Conservation (phyloP, 2,797 vertebrate species). For the Protonibea diacanthus region DNA sequence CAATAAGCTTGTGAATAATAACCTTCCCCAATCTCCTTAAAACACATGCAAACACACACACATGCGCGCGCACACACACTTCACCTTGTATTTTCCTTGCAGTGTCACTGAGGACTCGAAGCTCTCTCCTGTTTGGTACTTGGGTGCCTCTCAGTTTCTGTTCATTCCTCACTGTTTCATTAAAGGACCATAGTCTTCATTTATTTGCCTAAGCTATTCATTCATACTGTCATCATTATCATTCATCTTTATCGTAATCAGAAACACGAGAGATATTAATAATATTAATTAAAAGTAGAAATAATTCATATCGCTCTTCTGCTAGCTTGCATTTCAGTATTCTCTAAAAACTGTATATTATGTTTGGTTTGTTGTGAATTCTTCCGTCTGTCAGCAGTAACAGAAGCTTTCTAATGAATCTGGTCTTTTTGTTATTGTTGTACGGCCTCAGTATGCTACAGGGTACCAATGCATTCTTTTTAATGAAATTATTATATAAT, state of each 20-base stretch:
- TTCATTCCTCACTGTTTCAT: neutral
- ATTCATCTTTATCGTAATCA: neutral
- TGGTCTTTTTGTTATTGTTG: constrained; percentile 29
- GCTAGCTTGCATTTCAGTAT: constrained; percentile 13
- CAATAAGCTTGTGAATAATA: constrained; percentile 73
- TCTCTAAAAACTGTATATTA: constrained; percentile 19
- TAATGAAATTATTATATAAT: constrained; percentile 48
- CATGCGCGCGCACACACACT: neutral
- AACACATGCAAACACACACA: constrained; percentile 38
- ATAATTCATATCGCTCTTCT: constrained; percentile 3
- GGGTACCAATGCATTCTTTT: constrained; percentile 27
- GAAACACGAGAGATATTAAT: neutral
- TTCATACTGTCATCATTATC: neutral
- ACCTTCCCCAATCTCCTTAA: constrained; percentile 57
- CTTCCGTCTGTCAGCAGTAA: constrained; percentile 33
- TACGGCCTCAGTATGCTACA: constrained; percentile 25
- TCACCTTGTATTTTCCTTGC: constrained; percentile 49
- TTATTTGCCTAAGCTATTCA: constrained; percentile 3
- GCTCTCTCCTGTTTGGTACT: constrained; percentile 13
- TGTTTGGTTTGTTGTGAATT: constrained; percentile 21
- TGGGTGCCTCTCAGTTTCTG: neutral
- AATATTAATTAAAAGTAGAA: constrained; percentile 15
- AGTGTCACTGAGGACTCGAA: constrained; percentile 30
- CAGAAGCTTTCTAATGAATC: constrained; percentile 35
- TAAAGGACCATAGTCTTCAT: neutral